Base-by-base conservation (phyloP, 2,888 invertebrate genomes). In the Dromius quadrimaculatus region DNA sequence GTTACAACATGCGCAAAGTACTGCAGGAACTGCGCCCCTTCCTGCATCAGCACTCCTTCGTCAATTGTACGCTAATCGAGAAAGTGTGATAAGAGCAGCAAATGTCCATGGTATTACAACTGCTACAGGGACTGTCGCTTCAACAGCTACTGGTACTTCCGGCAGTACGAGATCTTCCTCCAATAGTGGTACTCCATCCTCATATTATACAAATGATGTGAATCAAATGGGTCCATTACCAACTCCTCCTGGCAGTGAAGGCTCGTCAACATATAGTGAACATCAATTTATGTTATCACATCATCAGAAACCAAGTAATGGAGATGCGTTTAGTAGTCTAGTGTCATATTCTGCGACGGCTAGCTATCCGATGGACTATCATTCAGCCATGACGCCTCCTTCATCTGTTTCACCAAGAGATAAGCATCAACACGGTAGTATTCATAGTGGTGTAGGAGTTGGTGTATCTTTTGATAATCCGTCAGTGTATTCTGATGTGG, bases 331-430 rank as follows among this genome's bases (percentile, higher is more conserved):
- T 78, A 84, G 87, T 77, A 84, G 87, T 79, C 81, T 87, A 45
- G 87, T 87, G 8, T 86, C 87, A 6, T 72, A 72, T 59, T 72
- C 73, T 2, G 64, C 72, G 9, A 80, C 82, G n/a, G 80, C 82
- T 2, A 82, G 84, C 71, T 90, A 90, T 76, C 84, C 87, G 71
- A 91, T 91, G 74, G 94, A 94, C 78, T 94, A 94, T 78, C 96
- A 96, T 81, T 92, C 94, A 38, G 94, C 95, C 54, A 97, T 97
- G 94, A 97, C 97, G 2, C 97, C 97, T 63, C 97, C 97, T 62
- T 95, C 95, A n/a, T 97, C 97, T 2, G 97, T 97, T 1, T 97
- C 97, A 2, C 97, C 97, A 0, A 87, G 96, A 72, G 97, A 97
- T 79, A 94, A 90, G 76, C 89, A 84, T 81, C 87, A 87, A 80